Conservation (phyloP, 1,140 invertebrate species). For the Cheumatopsyche charites region DNA sequence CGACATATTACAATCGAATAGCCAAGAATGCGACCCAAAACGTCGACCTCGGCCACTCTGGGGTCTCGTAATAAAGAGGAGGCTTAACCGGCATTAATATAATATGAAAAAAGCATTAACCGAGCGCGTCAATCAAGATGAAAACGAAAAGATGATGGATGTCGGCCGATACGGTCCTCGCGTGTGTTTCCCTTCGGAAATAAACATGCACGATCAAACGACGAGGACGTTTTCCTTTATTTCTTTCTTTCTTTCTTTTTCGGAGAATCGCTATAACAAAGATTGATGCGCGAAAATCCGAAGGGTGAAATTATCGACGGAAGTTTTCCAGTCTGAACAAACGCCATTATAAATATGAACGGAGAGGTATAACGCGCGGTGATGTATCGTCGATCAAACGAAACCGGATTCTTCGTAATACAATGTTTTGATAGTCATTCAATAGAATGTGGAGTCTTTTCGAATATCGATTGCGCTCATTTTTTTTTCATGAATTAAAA, state of each 20-base stretch:
- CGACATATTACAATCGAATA: conserved; percentile 13
- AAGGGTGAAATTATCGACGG: no score
- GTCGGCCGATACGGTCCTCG: conserved; percentile 12
- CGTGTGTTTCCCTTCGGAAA: conserved; percentile 1
- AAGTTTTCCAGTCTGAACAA: not conserved
- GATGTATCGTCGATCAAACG: not conserved
- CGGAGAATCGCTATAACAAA: conserved; percentile 10
- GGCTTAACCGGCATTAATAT: conserved; percentile 9
- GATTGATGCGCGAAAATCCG: conserved; percentile 12
- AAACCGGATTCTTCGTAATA: no score
- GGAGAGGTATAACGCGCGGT: not conserved
- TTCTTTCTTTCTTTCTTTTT: no score
- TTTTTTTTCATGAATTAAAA: no score
- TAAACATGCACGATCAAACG: conserved; percentile 14
- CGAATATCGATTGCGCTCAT: no score
- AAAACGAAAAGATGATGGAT: conserved; percentile 19
- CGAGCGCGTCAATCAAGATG: conserved; percentile 16
- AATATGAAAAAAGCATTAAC: conserved; percentile 7
- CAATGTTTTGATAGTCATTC: no score
- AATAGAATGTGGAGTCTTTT: no score
- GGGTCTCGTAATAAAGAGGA: conserved; percentile 11
- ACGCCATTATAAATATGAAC: conserved; percentile 5
- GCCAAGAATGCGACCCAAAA: conserved; percentile 15
- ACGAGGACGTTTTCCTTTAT: not conserved
- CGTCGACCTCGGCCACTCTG: not conserved